Base-by-base conservation (phyloP, 2,888 invertebrate species). In the Himalopsyche japonica region DNA sequence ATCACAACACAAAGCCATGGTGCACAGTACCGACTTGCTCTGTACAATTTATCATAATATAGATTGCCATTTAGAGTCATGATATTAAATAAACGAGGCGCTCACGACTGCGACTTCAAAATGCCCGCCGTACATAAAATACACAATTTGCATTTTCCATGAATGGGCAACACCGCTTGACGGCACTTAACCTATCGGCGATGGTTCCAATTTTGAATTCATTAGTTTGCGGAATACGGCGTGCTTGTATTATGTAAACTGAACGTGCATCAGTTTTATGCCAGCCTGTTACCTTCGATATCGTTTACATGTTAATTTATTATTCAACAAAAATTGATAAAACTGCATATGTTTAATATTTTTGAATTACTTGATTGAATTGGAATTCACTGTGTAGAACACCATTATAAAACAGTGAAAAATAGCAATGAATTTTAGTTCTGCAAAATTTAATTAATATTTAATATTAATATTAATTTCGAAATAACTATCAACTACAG, bases 21-120 rank as follows among this genome's bases (percentile, higher is more conserved):
- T 77, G 43, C 81, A 81, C 81, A 84, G 77, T 81, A 48, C 20
- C 83, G 76, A 70, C 80, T 80, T 83, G 79, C 78, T 43, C 24
- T 15, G 78, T 37, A 82, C 80, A 85, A 84, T 86, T 86, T 85
- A 86, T 86, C 86, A 86, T 86, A 86, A 85, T 84, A 85, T 86
- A 85, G 86, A 84, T 86, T 86, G 85, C 86, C 86, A 86, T 86
- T 86, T 86, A 85, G 84, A 86, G 86, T 79, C 86, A 86, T 86
- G 85, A 85, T 85, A 84, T 85, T 82, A 85, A 86, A 84, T 85
- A 86, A 84, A 86, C 86, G 85, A 86, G 84, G 81, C 85, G 83
- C 86, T 86, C 86, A 86, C 86, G 86, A 86, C 84, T 76, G 80
- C 84, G 83, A 86, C 86, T 85, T 86, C 86, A 86, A 86, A 86